Evolutionary conservation across 37 sponge, comb jelly and placozoan species (phyloP).

Genomic region (Theonella swinhoei): DNA sequence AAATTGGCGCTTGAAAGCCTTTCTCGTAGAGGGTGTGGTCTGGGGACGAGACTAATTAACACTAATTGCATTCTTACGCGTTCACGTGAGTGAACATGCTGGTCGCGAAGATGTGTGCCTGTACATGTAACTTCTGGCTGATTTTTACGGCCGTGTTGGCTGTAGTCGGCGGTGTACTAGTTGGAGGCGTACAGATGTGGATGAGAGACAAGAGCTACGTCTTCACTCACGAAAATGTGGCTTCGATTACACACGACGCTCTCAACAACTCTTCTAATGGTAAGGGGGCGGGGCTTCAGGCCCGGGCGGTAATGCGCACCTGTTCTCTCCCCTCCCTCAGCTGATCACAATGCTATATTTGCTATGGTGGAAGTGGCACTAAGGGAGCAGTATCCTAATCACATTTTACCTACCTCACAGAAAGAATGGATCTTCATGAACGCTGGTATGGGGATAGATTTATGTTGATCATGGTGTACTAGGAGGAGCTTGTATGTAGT

Average conservation of each 20-base stretch:
- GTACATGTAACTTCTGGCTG: background rate
- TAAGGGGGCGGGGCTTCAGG: background rate
- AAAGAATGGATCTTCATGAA: conserved; percentile 83
- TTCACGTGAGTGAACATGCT: too few relatives aligned
- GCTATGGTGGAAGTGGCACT: conserved; percentile 44
- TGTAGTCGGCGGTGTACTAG: conserved; percentile 19
- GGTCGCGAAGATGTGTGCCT: too few relatives aligned
- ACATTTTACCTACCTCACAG: conserved; percentile 59
- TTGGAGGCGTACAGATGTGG: conserved; percentile 48
- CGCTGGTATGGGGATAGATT: background rate
- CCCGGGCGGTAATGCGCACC: too few relatives aligned
- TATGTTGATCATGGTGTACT: too few relatives aligned
- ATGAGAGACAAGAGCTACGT: conserved; percentile 63
- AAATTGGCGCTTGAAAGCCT: too few relatives aligned
- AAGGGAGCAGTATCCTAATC: conserved; percentile 35
- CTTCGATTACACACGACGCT: conserved; percentile 32
- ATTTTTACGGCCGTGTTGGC: conserved; percentile 2
- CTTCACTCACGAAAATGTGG: conserved; percentile 45
- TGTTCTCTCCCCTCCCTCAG: background rate
- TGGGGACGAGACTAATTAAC: too few relatives aligned
- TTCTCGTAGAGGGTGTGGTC: too few relatives aligned
- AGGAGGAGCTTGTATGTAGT: too few relatives aligned
- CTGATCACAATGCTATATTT: conserved; percentile 43
- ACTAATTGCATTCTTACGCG: too few relatives aligned
- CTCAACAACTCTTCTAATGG: background rate